Conservation (phyloP, 2,797 vertebrate genomes). For the Pseudomugil gertrudae region DNA sequence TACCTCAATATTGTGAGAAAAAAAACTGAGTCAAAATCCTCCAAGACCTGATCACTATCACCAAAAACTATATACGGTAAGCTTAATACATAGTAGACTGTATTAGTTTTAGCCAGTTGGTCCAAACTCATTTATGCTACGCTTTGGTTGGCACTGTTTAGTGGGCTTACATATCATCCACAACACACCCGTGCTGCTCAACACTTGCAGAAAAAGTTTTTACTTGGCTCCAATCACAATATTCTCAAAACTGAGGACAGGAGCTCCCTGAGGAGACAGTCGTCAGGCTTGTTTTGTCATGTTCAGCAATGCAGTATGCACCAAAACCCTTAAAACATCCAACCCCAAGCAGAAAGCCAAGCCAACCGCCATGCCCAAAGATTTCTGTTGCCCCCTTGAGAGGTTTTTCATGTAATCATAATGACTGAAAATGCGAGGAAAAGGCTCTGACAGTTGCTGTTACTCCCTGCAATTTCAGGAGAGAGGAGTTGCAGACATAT, state of each 20-base stretch:
- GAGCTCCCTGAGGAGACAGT: conserved; percentile 32
- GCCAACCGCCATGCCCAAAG: background rate
- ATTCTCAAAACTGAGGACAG: conserved; percentile 17
- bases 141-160: background rate
- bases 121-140: background rate
- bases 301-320: conserved; percentile 41
- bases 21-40: background rate
- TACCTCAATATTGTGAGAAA: background rate
- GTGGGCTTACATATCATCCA: background rate
- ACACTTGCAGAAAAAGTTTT: conserved; percentile 7
- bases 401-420: conserved; percentile 4
- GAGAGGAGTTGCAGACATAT: conserved; percentile 12
- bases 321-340: conserved; percentile 21
- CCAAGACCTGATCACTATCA: background rate
- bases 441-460: conserved; percentile 12
- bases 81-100: background rate
- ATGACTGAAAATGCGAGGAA: conserved; percentile 27
- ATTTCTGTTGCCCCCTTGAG: conserved; percentile 1
- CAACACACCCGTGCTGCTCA: conserved; percentile 2
- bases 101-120: background rate
- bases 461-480: conserved; percentile 31
- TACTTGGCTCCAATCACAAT: conserved; percentile 44
- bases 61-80: background rate
- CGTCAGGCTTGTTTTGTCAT: conserved; percentile 58
- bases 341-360: background rate